Conservation (phyloP, 2,797 vertebrate species). For the Eutrigla gurnardus region DNA sequence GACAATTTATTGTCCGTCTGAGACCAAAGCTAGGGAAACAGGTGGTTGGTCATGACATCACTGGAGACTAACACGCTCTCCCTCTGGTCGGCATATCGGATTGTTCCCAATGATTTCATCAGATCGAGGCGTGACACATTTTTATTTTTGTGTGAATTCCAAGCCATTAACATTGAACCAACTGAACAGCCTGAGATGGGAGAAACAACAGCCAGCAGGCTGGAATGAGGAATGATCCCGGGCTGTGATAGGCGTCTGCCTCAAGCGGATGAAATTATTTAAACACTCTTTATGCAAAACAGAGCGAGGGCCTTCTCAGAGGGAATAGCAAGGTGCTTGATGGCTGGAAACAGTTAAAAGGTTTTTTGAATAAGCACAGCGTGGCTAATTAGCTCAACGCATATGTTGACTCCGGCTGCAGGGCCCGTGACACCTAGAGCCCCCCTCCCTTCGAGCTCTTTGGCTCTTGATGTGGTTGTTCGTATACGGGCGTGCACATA, state of each 20-base stretch:
- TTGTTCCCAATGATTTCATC: not conserved
- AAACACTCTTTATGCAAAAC: constrained; percentile 61
- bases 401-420: constrained; percentile 44
- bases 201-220: constrained; percentile 8
- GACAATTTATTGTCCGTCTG: not conserved
- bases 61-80: not conserved
- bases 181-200: not conserved
- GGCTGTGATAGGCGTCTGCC: constrained; percentile 36
- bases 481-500: constrained; percentile 19
- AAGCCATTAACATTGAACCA: not conserved
- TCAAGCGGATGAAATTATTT: constrained; percentile 58
- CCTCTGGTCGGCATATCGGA: not conserved
- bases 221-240: not conserved
- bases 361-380: constrained; percentile 35
- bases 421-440: constrained; percentile 24
- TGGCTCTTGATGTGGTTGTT: constrained; percentile 17
- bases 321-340: constrained; percentile 52
- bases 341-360: constrained; percentile 61
- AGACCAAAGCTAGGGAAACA: not conserved
- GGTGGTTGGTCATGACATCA: constrained; percentile 12
- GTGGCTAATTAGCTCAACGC: constrained; percentile 54
- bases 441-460: not conserved
- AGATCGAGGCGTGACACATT: not conserved
- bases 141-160: not conserved
- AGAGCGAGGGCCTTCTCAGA: constrained; percentile 53